These are phyloP conservation scores for Nomada hirtipes DNA, from an alignment of 2,888 invertebrate genomes.

Conservation along the genomic window DNA sequence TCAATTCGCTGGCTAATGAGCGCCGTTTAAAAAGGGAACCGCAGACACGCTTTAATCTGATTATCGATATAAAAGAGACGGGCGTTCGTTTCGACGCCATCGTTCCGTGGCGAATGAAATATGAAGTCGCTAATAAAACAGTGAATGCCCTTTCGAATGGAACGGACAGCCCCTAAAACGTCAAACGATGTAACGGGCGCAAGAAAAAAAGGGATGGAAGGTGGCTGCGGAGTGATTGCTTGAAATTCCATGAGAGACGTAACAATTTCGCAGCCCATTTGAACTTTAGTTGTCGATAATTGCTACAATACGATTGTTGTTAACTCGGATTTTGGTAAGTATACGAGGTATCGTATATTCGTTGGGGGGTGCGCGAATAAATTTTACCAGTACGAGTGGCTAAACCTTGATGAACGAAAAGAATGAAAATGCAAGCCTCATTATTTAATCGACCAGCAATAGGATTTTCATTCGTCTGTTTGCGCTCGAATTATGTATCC, in stretches of 20 bases:
- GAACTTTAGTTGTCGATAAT: no score
- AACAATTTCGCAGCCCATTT: not conserved
- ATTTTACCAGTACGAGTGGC: no score
- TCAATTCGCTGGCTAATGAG: conserved; percentile 53
- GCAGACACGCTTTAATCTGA: conserved; percentile 49
- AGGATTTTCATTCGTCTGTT: no score
- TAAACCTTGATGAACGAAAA: no score
- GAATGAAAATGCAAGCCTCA: no score
- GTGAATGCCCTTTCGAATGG: not conserved
- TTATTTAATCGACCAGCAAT: no score
- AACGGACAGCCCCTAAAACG: conserved; percentile 11
- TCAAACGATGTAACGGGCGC: conserved; percentile 7
- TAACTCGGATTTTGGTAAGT: no score
- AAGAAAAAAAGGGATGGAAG: not conserved
- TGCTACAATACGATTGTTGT: no score
- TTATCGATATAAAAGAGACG: conserved; percentile 32
- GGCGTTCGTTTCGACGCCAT: conserved; percentile 24
- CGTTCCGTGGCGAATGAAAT: conserved; percentile 22
- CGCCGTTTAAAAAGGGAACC: conserved; percentile 33
- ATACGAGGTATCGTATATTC: no score
- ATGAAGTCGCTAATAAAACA: conserved; percentile 19
- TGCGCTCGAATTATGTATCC: no score
- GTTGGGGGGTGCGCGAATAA: no score
- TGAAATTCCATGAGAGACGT: not conserved
- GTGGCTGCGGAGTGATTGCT: not conserved